These are phyloP conservation scores for Zaprionus lineosus DNA, from an alignment of 2,888 invertebrate genomes.

Conservation along the genomic window DNA sequence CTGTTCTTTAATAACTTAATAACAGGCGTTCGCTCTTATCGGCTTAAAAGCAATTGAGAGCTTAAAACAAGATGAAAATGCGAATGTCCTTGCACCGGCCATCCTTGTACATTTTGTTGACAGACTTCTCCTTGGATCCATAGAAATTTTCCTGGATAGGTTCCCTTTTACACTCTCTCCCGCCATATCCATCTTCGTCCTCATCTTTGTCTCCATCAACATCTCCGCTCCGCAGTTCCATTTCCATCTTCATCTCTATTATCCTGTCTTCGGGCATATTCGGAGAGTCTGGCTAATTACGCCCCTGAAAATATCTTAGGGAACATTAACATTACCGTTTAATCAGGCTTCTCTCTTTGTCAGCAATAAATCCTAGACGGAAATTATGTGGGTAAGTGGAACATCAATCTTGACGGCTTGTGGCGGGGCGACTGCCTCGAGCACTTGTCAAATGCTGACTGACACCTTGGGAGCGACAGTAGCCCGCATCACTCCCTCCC, in stretches of 20 bases:
- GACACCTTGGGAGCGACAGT: constrained; percentile 20
- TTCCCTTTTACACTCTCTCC: too few species aligned
- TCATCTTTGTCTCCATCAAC: too few species aligned
- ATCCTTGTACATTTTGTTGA: too few species aligned
- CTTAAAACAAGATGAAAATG: background rate
- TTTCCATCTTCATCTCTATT: too few species aligned
- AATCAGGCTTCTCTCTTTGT: constrained; percentile 36
- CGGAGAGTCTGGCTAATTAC: too few species aligned
- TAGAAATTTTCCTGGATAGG: too few species aligned
- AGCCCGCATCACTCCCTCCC: too few species aligned
- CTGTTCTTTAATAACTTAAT: constrained; percentile 23
- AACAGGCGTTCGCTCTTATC: constrained; percentile 37
- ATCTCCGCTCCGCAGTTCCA: too few species aligned
- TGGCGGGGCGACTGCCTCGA: constrained; percentile 2
- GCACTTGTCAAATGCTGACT: constrained; percentile 1
- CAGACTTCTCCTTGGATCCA: too few species aligned
- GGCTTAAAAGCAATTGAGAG: constrained; percentile 12
- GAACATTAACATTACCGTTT: constrained; percentile 30
- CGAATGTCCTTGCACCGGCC: background rate
- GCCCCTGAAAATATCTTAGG: too few species aligned
- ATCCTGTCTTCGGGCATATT: too few species aligned
- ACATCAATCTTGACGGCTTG: constrained; percentile 59
- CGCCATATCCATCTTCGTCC: too few species aligned
- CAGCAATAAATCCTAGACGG: constrained; percentile 52
- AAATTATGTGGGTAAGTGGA: constrained; percentile 46